Evolutionary conservation across 2,113 vertebrate genomes (phyloP).

Genomic region (Eudyptes chrysolophus): DNA sequence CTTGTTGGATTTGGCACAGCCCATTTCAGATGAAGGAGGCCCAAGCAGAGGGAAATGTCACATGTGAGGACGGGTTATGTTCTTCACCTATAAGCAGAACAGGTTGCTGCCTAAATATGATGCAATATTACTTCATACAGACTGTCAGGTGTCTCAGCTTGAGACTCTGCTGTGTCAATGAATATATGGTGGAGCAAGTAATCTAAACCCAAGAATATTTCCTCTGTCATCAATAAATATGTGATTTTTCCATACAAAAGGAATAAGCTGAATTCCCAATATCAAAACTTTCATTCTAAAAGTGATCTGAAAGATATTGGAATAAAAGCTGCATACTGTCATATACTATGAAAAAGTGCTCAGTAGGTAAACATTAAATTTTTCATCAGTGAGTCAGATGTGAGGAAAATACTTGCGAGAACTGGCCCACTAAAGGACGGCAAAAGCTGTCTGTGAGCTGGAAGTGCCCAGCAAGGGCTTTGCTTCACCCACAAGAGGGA

Average conservation of each 20-base stretch:
- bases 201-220: accelerated
- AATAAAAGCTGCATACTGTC: not conserved
- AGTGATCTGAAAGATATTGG: not conserved
- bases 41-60: not conserved
- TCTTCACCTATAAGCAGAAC: not conserved
- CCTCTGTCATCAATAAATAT: not conserved
- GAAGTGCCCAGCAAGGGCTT: accelerated
- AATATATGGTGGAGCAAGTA: not conserved
- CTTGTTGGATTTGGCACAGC: not conserved
- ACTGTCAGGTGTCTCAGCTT: not conserved
- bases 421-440: accelerated
- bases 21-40: not conserved
- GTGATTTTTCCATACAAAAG: not conserved
- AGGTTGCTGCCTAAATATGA: not conserved
- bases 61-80: not conserved
- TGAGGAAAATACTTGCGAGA: not conserved
- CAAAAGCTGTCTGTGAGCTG: accelerated
- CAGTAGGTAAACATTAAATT: not conserved
- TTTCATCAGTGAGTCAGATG: accelerated
- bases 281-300: not conserved
- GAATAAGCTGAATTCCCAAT: not conserved
- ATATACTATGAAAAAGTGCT: accelerated
- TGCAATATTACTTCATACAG: not conserved
- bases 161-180: not conserved
- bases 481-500: slow-evolving; percentile 51